Conservation (phyloP, 2,113 vertebrate species). For the Chunga burmeisteri region DNA sequence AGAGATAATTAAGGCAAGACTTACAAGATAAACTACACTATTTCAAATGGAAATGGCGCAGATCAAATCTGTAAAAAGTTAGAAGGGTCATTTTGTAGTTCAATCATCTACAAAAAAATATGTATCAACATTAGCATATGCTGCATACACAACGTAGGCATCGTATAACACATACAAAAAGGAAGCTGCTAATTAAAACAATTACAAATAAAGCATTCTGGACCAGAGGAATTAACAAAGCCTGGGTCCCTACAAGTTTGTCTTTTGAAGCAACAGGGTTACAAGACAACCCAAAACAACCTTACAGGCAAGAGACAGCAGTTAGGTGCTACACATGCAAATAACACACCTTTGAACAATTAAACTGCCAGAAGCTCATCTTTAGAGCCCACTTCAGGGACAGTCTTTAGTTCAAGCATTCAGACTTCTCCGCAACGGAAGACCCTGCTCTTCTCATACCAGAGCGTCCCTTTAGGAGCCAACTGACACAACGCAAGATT, state of each 20-base stretch:
- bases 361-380: background rate
- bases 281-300: background rate
- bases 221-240: background rate
- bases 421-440: too few relatives aligned
- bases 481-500: background rate
- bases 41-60: background rate
- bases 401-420: background rate
- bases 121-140: too few relatives aligned
- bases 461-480: background rate
- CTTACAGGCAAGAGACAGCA: background rate
- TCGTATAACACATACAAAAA: background rate
- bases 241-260: background rate
- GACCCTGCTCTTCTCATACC: background rate
- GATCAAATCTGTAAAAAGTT: background rate
- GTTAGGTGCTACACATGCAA: background rate
- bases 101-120: background rate
- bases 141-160: background rate
- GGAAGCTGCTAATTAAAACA: background rate
- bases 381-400: background rate
- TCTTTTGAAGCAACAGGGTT: background rate
- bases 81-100: background rate
- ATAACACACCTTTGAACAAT: background rate
- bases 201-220: background rate
- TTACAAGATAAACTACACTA: background rate
- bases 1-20: conserved; percentile 74